A percentile compares a stretch with the other conserved stretches of the same genome.
Conservation (phyloP, 2,113 vertebrate species). For the Danio rerio region DNA sequence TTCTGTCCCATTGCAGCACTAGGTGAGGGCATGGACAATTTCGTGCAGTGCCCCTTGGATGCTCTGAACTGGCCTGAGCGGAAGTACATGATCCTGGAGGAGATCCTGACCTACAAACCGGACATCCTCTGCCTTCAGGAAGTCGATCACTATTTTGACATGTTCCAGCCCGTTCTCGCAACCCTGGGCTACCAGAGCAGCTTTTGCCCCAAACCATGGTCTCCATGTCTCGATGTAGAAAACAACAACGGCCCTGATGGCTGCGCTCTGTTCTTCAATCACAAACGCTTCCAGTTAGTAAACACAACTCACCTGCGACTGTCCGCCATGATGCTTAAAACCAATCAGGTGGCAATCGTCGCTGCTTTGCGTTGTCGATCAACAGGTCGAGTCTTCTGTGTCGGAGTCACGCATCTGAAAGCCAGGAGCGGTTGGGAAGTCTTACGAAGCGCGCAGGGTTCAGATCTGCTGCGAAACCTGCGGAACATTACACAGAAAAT, state of each 20-base stretch:
- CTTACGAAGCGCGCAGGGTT: constrained; percentile 87
- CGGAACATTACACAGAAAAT: constrained; percentile 63
- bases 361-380: constrained; percentile 80
- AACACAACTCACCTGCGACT: constrained; percentile 81
- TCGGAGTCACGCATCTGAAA: constrained; percentile 92
- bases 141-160: constrained; percentile 96
- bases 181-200: constrained; percentile 89
- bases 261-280: constrained; percentile 90
- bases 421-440: constrained; percentile 91
- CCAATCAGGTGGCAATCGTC: constrained; percentile 94
- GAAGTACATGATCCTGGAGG: constrained; percentile 94
- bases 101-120: constrained; percentile 89
- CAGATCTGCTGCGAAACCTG: constrained; percentile 86
- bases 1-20: constrained; percentile 81
- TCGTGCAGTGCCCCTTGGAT: constrained; percentile 88
- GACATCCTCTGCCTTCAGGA: constrained; percentile 94
- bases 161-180: constrained; percentile 88
- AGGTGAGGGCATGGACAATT: constrained; percentile 93
- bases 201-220: constrained; percentile 92
- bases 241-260: constrained; percentile 92
- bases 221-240: constrained; percentile 90
- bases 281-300: constrained; percentile 82
- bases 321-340: constrained; percentile 87
- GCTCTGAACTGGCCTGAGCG: constrained; percentile 93
- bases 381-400: constrained; percentile 78